phyloP scores from a whole-genome alignment of 2,797 vertebrate genomes.

The Poeciliopsis infans region DNA sequence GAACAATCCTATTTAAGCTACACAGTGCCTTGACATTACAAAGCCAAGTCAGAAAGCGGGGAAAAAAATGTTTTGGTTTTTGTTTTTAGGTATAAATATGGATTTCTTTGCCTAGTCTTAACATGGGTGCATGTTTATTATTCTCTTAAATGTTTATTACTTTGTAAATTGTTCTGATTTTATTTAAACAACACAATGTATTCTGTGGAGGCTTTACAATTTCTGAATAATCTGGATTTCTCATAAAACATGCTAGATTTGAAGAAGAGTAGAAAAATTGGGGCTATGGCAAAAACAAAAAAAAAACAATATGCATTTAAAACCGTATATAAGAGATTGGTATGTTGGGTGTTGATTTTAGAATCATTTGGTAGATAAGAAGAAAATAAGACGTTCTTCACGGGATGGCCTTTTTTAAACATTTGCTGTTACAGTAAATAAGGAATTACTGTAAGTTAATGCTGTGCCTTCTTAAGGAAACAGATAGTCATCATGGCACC shows the following conservation, averaged over 20 bases:
- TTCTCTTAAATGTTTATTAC: slow-evolving; percentile 41
- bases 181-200: slow-evolving; percentile 69
- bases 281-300: background rate
- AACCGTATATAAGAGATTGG: background rate
- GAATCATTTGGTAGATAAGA: background rate
- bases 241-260: slow-evolving; percentile 41
- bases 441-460: slow-evolving; percentile 29
- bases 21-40: slow-evolving; percentile 71
- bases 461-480: slow-evolving; percentile 50
- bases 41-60: slow-evolving; percentile 68
- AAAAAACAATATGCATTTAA: background rate
- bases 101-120: slow-evolving; percentile 47
- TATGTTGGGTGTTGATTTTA: slow-evolving; percentile 2
- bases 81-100: slow-evolving; percentile 47
- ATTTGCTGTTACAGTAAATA: slow-evolving; percentile 52
- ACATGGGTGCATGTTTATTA: slow-evolving; percentile 66
- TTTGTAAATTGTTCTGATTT: slow-evolving; percentile 50
- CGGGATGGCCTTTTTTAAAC: slow-evolving; percentile 18
- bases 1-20: slow-evolving; percentile 76
- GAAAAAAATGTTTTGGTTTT: slow-evolving; percentile 26
- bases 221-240: slow-evolving; percentile 43
- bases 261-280: slow-evolving; percentile 14
- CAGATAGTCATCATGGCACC: slow-evolving; percentile 20
- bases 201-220: slow-evolving; percentile 54
- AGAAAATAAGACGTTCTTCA: slow-evolving; percentile 25